Percentiles rank a stretch among this genome's conserved stretches.
Evolutionary conservation across 2,888 invertebrate genomes (phyloP).

Genomic region (Drosophila affinis): DNA sequence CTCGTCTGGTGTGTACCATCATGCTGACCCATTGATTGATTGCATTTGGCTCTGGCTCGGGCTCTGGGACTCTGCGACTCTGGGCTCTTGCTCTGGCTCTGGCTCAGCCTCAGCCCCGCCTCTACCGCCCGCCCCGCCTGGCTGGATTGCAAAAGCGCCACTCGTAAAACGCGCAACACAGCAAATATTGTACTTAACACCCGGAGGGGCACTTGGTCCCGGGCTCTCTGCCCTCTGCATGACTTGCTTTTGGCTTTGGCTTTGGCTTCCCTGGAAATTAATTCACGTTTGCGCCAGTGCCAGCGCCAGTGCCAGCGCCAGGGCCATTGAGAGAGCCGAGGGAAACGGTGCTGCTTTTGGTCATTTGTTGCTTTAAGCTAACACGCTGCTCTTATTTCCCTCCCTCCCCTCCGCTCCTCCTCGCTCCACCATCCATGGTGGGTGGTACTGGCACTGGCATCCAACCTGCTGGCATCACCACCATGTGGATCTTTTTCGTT

Average conservation of each 20-base stretch:
- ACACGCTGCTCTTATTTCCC: slow-evolving; percentile 44
- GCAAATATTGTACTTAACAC: slow-evolving; percentile 80
- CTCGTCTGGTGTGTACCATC: slow-evolving; percentile 54
- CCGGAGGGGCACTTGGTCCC: slow-evolving; percentile 67
- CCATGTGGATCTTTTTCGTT: slow-evolving; percentile 42
- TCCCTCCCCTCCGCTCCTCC: neutral
- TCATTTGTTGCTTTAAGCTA: slow-evolving; percentile 67
- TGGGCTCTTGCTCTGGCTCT: neutral
- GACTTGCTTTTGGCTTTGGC: slow-evolving; percentile 35
- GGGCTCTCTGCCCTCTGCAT: slow-evolving; percentile 1
- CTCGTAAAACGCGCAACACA: slow-evolving; percentile 71
- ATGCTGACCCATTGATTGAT: slow-evolving; percentile 79
- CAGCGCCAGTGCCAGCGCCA: slow-evolving; percentile 39
- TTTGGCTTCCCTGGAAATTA: slow-evolving; percentile 61
- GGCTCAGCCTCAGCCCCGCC: slow-evolving; percentile 16
- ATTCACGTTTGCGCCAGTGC: slow-evolving; percentile 41
- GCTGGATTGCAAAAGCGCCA: slow-evolving; percentile 51
- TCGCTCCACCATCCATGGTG: slow-evolving; percentile 4
- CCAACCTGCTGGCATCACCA: slow-evolving; percentile 23
- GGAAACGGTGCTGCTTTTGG: slow-evolving; percentile 41
- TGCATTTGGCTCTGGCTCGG: slow-evolving; percentile 61
- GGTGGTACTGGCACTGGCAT: slow-evolving; percentile 23
- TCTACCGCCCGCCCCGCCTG: slow-evolving; percentile 7
- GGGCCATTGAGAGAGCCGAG: slow-evolving; percentile 20
- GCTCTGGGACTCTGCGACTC: too few relatives aligned